Percentiles rank a stretch among this genome's conserved stretches.
These are phyloP conservation scores for Percopsis transmontana DNA, from an alignment of 2,113 vertebrate genomes.

Conservation along the genomic window DNA sequence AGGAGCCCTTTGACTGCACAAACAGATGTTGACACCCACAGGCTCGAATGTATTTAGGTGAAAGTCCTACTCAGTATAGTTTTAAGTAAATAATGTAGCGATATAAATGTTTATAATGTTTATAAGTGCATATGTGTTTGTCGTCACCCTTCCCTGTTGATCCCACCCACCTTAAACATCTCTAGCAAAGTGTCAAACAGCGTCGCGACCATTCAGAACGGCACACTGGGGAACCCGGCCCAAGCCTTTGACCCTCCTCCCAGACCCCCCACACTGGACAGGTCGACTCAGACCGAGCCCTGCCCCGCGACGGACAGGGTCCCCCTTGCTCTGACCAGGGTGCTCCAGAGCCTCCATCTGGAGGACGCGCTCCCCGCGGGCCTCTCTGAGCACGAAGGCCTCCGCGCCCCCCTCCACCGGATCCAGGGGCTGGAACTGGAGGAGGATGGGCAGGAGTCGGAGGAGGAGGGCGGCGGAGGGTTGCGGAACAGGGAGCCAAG, in stretches of 20 bases:
- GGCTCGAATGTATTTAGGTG: not conserved
- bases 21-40: not conserved
- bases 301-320: conserved; percentile 28
- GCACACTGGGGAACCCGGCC: conserved; percentile 41
- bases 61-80: not conserved
- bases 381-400: conserved; percentile 16
- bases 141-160: conserved; percentile 27
- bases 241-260: conserved; percentile 24
- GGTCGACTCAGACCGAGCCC: conserved; percentile 74
- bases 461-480: conserved; percentile 21
- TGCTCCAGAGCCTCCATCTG: conserved; percentile 64
- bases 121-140: conserved; percentile 7
- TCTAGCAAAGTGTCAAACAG: conserved; percentile 67
- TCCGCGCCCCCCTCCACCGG: conserved; percentile 52
- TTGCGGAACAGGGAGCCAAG: conserved; percentile 59
- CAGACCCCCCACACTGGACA: conserved; percentile 56
- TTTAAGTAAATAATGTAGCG: too few relatives aligned
- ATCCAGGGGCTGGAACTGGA: conserved; percentile 61
- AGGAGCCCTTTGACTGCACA: too few relatives aligned
- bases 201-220: conserved; percentile 60
- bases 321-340: conserved; percentile 28
- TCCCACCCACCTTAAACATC: conserved; percentile 39
- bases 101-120: too few relatives aligned
- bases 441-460: conserved; percentile 50
- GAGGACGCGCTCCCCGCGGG: conserved; percentile 69